Conservation (phyloP, 2,888 invertebrate species). For the Diarsia rubi region DNA sequence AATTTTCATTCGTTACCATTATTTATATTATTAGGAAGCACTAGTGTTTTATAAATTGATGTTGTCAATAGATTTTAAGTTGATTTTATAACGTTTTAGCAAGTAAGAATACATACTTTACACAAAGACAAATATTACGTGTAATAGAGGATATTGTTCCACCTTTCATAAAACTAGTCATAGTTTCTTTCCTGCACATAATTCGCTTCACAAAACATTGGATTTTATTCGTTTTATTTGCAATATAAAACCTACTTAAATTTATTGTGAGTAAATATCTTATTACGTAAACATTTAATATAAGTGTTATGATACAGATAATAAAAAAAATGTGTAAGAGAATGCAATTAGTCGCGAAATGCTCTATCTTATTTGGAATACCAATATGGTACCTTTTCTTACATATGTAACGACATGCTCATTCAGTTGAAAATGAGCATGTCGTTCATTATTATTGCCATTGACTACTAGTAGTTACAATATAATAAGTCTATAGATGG, state of each 20-base stretch:
- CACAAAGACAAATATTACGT: constrained; percentile 8
- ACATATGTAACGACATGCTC: neutral
- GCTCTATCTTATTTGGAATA: neutral
- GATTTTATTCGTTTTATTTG: constrained; percentile 2
- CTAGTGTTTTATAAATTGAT: constrained; percentile 24
- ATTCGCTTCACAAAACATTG: neutral
- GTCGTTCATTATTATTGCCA: constrained; percentile 8
- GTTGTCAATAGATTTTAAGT: constrained; percentile 41
- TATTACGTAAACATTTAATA: neutral
- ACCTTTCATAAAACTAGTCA: constrained; percentile 38
- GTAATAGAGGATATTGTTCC: constrained; percentile 1
- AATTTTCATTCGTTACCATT: constrained; percentile 42
- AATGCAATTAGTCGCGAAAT: neutral
- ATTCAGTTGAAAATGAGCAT: neutral
- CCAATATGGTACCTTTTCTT: neutral
- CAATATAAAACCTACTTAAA: constrained; percentile 21
- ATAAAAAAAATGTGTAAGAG: neutral
- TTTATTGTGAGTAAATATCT: constrained; percentile 13
- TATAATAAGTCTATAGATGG: neutral
- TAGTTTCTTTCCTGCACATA: constrained; percentile 19
- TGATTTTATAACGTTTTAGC: neutral
- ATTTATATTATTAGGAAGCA: constrained; percentile 24
- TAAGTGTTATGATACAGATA: neutral
- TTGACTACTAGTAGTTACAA: neutral
- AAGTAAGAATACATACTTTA: constrained; percentile 11